These are phyloP conservation scores for Onthophagus sagittarius DNA, from an alignment of 2,888 invertebrate genomes.

Conservation along the genomic window DNA sequence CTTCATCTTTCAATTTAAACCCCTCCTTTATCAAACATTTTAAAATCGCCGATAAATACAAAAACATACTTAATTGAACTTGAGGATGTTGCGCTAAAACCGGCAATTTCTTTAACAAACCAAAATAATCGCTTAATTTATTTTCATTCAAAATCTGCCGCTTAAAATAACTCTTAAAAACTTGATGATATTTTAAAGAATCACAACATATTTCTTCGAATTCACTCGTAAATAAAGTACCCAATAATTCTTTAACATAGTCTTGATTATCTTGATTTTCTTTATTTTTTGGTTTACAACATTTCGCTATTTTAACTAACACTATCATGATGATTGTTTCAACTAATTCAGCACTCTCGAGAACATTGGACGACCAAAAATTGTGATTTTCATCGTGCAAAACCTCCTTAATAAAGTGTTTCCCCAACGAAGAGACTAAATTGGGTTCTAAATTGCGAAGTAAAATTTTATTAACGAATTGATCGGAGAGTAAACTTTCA, in stretches of 20 bases:
- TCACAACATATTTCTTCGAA: not conserved
- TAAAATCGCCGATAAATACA: not conserved
- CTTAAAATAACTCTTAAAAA: not conserved
- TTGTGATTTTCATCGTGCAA: not conserved
- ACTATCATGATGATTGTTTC: not conserved
- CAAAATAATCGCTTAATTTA: not conserved
- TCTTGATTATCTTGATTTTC: too few relatives aligned
- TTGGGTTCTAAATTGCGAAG: not conserved
- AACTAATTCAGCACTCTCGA: not conserved
- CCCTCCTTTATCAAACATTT: not conserved
- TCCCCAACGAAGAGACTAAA: not conserved
- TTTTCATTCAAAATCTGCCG: not conserved
- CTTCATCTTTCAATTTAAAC: not conserved
- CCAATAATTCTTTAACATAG: not conserved
- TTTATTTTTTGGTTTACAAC: not conserved
- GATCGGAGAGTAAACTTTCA: not conserved
- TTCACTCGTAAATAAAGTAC: not conserved
- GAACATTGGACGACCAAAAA: not conserved
- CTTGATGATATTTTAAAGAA: not conserved
- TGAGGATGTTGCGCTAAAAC: not conserved
- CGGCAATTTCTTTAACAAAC: not conserved
- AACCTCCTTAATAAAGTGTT: conserved; percentile 1
- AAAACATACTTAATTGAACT: not conserved
- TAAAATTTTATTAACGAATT: not conserved
- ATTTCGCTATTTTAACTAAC: not conserved